Evolutionary conservation across 2,888 invertebrate genomes (phyloP), one percentile per base, ranked within the genome.

Genomic region (Philaethria dido): DNA sequence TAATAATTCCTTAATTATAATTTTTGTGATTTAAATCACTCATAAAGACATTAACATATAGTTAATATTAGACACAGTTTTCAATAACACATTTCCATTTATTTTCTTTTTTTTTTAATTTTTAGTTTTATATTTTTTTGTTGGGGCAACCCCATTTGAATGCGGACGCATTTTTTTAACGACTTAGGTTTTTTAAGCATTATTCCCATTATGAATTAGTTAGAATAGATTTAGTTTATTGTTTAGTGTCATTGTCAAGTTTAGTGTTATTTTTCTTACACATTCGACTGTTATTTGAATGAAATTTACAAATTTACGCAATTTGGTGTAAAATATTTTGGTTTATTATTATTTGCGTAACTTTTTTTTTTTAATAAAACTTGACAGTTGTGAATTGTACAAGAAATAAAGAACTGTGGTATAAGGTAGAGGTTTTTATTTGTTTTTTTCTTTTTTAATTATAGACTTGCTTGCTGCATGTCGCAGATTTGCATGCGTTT

Each of bases 31-130:
- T 74, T 89, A 87, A 85, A 88, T 92, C 90, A 91, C 92, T 83
- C 82, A 82, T 90, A 92, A 92, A 92, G 92, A 92, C 92, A 92
- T 92, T 92, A 92, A 90, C 89, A 88, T 82, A 82, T 91, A 90
- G 89, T 86, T 86, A 80, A 80, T 82, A 80, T 85, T 88, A 89
- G 88, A 89, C 89, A 81, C 82, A 82, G 68, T 66, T 74, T 74
- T 75, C 76, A 76, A 82, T 80, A 75, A 81, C 80, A 86, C 85
- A 89, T 87, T 90, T 89, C 87, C 90, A 90, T 85, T 79, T 75
- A 76, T 78, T 75, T 71, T 75, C 77, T 72, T 78, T 77, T 74
- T 78, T 74, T 75, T 74, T 78, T 73, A 76, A 71, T 74, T 78
- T 77, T 75, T 76, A 75, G 78, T 80, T 75, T 20, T 14, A 39